phyloP scores from a whole-genome alignment of 1,140 invertebrate species.

The Formica exsecta region DNA sequence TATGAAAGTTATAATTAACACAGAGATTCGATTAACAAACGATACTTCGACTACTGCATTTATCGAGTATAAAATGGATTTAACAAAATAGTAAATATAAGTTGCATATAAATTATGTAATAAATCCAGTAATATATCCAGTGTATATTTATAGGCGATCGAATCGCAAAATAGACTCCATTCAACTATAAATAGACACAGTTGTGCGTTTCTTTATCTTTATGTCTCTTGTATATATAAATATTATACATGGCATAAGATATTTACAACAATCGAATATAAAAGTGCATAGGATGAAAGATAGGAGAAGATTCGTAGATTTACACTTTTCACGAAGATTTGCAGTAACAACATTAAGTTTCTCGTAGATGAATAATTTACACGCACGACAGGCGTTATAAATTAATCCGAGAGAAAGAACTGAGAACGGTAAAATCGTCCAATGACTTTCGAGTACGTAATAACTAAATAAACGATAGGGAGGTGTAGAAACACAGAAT shows the following conservation, averaged over 20 bases:
- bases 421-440: slow-evolving; percentile 28
- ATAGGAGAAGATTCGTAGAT: slow-evolving; percentile 7
- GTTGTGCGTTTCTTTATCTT: slow-evolving; percentile 52
- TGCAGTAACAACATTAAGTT: neutral
- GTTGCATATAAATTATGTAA: slow-evolving; percentile 21
- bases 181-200: neutral
- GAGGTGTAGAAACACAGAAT: neutral
- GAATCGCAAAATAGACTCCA: slow-evolving; percentile 7
- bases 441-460: slow-evolving; percentile 28
- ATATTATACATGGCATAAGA: neutral
- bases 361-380: slow-evolving; percentile 24
- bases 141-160: neutral
- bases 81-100: slow-evolving; percentile 12
- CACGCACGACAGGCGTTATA: slow-evolving; percentile 46
- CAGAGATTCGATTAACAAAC: slow-evolving; percentile 9
- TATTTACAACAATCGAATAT: slow-evolving; percentile 13
- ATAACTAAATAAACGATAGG: slow-evolving; percentile 35
- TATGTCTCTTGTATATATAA: neutral
- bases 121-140: too few relatives aligned
- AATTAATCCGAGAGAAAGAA: neutral
- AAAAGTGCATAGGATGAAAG: slow-evolving; percentile 17
- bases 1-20: slow-evolving; percentile 10
- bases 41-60: slow-evolving; percentile 66
- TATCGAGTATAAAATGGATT: slow-evolving; percentile 73
- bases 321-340: slow-evolving; percentile 21